phyloP scores from a whole-genome alignment of 2,113 vertebrate species.

The Zosterops pallidus region DNA sequence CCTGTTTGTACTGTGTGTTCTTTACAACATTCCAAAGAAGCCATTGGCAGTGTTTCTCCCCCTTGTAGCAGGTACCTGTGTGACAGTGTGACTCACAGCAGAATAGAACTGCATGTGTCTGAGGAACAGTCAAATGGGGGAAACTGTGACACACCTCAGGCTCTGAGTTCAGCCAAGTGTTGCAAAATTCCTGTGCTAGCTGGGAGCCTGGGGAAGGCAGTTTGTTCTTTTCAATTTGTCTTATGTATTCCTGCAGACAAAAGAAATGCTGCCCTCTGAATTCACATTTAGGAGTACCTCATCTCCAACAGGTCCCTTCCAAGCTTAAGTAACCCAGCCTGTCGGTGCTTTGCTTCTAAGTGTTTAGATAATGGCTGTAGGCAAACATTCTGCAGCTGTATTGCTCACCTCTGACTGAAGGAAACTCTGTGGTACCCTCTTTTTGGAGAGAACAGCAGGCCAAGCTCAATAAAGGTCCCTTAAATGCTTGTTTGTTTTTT shows the following conservation, averaged over 20 bases:
- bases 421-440: not conserved
- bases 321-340: not conserved
- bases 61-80: not conserved
- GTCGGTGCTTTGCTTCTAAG: not conserved
- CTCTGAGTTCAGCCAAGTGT: not conserved
- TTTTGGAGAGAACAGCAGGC: not conserved
- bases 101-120: not conserved
- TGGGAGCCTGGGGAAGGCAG: not conserved
- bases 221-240: not conserved
- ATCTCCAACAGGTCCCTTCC: not conserved
- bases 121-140: not conserved
- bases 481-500: accelerated
- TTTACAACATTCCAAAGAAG: not conserved
- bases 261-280: not conserved
- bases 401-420: not conserved
- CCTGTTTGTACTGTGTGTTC: not conserved
- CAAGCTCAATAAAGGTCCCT: not conserved
- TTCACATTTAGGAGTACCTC: not conserved
- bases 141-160: not conserved
- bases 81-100: not conserved
- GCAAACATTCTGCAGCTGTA: not conserved
- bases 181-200: not conserved
- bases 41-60: not conserved
- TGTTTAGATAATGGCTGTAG: not conserved
- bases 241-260: not conserved